Evolutionary conservation across 64 coral and sea anemone genomes (phyloP).

Genomic region (Hydrozoanthus tunicans): DNA sequence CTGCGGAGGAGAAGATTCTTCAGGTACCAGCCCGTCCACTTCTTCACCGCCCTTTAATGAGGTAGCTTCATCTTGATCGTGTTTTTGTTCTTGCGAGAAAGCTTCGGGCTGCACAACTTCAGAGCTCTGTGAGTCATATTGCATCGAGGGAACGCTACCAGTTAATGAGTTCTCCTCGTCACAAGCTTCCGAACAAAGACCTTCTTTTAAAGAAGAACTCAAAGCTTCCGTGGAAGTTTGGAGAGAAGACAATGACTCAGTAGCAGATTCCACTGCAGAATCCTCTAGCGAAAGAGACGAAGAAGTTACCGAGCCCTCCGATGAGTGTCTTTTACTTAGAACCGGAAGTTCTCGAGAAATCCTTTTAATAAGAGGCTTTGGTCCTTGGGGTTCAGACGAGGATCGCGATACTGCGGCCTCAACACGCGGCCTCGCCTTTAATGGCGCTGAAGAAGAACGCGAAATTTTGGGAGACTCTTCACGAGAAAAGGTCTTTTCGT

Average conservation of each 20-base stretch:
- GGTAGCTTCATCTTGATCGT: background rate
- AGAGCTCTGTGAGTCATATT: constrained; percentile 3
- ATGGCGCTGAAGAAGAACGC: constrained; percentile 87
- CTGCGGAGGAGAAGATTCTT: constrained; percentile 18
- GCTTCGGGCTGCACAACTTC: background rate
- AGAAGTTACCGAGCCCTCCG: constrained; percentile 69
- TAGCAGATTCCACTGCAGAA: constrained; percentile 54
- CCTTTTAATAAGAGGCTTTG: constrained; percentile 14
- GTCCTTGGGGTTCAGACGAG: constrained; percentile 83
- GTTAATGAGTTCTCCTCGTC: background rate
- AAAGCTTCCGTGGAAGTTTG: constrained; percentile 47
- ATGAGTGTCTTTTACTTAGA: constrained; percentile 17
- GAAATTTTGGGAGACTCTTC: constrained; percentile 66
- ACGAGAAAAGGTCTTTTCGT: constrained; percentile 39
- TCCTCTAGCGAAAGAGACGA: constrained; percentile 77
- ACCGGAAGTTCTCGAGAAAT: constrained; percentile 34
- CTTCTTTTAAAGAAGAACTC: constrained; percentile 34
- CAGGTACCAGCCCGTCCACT: background rate
- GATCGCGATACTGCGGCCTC: constrained; percentile 73
- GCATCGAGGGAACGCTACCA: constrained; percentile 20
- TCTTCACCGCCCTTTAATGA: background rate
- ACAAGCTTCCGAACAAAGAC: background rate
- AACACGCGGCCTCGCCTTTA: constrained; percentile 72
- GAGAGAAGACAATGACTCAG: constrained; percentile 44
- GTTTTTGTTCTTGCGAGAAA: background rate